Evolutionary conservation across 2,113 vertebrate species (phyloP).

Genomic region (Morone chrysops): DNA sequence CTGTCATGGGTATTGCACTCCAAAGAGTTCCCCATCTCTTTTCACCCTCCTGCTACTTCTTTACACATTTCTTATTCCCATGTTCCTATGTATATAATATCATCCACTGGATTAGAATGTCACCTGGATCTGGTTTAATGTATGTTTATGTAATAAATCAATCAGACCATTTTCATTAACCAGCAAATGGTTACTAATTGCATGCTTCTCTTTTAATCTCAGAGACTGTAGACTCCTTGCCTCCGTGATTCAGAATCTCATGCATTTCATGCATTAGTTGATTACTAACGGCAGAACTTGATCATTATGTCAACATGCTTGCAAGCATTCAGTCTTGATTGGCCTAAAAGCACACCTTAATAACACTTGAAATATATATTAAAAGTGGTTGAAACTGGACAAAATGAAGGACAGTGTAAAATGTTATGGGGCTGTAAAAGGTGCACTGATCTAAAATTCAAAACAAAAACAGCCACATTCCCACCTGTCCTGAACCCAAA

Average conservation of each 20-base stretch:
- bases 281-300: no score
- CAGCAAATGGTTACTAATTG: background rate
- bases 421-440: background rate
- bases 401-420: background rate
- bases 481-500: background rate
- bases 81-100: background rate
- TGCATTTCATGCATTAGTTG: background rate
- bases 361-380: background rate
- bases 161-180: background rate
- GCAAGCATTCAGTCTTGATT: background rate
- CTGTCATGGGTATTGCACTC: slow-evolving; percentile 16
- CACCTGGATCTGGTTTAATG: background rate
- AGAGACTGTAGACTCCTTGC: no score
- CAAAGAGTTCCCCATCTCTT: background rate
- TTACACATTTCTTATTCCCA: background rate
- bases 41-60: background rate
- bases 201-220: no score
- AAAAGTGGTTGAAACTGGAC: background rate
- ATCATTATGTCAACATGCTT: background rate
- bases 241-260: background rate
- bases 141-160: background rate
- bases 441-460: background rate
- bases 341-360: background rate
- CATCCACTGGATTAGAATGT: background rate
- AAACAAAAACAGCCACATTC: background rate